Evolutionary conservation across 2,888 invertebrate species (phyloP), one percentile per base, ranked within the genome.

Genomic region (Apocheima hispidaria): DNA sequence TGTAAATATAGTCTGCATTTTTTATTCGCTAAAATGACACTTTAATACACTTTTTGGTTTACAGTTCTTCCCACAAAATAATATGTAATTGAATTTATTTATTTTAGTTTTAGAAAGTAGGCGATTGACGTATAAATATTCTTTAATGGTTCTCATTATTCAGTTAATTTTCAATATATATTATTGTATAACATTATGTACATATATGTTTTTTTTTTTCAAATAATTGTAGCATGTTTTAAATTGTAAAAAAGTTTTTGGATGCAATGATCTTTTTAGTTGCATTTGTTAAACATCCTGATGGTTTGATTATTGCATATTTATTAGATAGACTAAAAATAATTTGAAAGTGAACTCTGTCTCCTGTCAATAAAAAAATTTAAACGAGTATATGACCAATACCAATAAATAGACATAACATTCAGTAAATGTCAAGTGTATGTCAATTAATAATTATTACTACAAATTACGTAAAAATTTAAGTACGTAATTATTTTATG

Each of bases 11-110:
- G 53, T 10, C 54, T 55, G 60, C 33, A 51, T 60, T 69, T 71
- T 38, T 73, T 50, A 66, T 73, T 71, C 69, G 75, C 76, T 77
- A 75, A 69, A 62, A 40, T 59, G 44, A 59, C 62, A 65, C 65
- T 40, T 55, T 44, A 48, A 41, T 60, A 33, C 7, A 44, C 20
- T 16, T 46, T 56, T 61, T 60, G 14, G n/a, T 51, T 61, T 52
- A 51, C 51, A 46, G 40, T 21, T 52, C 46, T 21, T 16, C 4
- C 23, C 23, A 30, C 12, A 30, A 18, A 26, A 46, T 33, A 51
- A n/a, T 33, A n/a, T 28, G 1, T 44, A 16, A 44, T 14, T 18
- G 16, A 9, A 43, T 43, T 43, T 23, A 41, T 41, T 43, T 41
- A 21, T 41, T 41, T n/a, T 23, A 21, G 23, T 23, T 43, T 14